A percentile compares a stretch with the other conserved stretches of the same genome.
Evolutionary conservation across 2,888 invertebrate species (phyloP).

Genomic region (Oxycera nigricornis): DNA sequence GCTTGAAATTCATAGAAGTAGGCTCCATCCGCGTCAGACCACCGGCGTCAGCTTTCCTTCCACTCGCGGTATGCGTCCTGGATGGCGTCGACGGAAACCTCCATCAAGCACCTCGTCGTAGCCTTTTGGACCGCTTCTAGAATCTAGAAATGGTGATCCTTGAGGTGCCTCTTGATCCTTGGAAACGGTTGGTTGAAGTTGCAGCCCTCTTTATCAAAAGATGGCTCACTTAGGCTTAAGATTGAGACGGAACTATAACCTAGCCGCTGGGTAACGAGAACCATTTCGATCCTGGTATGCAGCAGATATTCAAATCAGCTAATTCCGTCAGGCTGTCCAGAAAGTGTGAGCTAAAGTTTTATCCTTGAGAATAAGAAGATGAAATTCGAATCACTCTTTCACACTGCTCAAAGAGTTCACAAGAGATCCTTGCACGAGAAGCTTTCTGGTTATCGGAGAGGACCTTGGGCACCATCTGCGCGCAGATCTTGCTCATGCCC

Average conservation of each 20-base stretch:
- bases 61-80: background rate
- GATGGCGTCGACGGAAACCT: background rate
- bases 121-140: background rate
- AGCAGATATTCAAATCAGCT: no score
- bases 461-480: background rate
- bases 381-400: no score
- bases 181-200: no score
- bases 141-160: background rate
- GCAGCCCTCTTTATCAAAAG: no score
- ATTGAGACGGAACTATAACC: no score
- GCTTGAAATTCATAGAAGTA: background rate
- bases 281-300: no score
- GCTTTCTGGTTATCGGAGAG: background rate
- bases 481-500: background rate
- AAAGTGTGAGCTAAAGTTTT: background rate
- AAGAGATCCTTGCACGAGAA: background rate
- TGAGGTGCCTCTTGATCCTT: background rate
- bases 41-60: background rate
- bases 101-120: background rate
- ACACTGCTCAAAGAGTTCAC: background rate
- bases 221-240: no score
- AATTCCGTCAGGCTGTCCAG: no score
- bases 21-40: background rate
- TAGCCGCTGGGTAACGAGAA: no score
- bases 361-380: no score